Evolutionary conservation across 2,888 invertebrate genomes (phyloP), one percentile per base, ranked within the genome.

Genomic region (Philonicus albiceps): DNA sequence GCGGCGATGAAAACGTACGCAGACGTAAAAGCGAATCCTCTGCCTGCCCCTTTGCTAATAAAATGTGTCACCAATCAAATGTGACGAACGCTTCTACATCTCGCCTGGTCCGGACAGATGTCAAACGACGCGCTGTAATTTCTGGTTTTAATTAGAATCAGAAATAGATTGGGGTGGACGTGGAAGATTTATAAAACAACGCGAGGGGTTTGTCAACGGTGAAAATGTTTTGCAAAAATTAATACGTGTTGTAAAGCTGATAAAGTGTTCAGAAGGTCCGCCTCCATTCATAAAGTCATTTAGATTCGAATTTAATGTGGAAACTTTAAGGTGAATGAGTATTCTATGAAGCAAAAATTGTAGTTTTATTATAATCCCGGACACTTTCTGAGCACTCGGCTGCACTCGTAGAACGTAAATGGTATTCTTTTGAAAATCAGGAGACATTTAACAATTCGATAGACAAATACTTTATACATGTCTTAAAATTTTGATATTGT

Each of bases 131-230:
- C 31, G 72, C 55, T 43, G 22, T 83, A 83, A 83, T 83, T 40
- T 40, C 19, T 64, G 83, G 37, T 30, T 83, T 43, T 83, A 83
- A 83, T 83, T 83, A 83, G 83, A 72, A 83, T 72, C 83, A 31
- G 64, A 83, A 72, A 83, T 83, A 83, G 83, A 83, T 83, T 83
- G 37, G 83, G 64, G 83, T 72, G 64, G 83, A 83, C 64, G 34
- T 64, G 31, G 13, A 83, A 34, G 11, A 64, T 53, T 53, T 53
- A n/a, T n/a, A 19, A 34, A n/a, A 55, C n/a, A 81, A 16, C 81
- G 16, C 55, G 81, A 55, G 34, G 31, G 31, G 8, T 49, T n/a
- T 16, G n/a, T 31, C 31, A 22, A n/a, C 13, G 6, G 31, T 19
- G 16, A 49, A 49, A 49, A 49, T 16, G n/a, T 6, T 11, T 7